A percentile compares a stretch with the other conserved stretches of the same genome.
phyloP scores from a whole-genome alignment of 1,140 invertebrate species.

The Apis mellifera region DNA sequence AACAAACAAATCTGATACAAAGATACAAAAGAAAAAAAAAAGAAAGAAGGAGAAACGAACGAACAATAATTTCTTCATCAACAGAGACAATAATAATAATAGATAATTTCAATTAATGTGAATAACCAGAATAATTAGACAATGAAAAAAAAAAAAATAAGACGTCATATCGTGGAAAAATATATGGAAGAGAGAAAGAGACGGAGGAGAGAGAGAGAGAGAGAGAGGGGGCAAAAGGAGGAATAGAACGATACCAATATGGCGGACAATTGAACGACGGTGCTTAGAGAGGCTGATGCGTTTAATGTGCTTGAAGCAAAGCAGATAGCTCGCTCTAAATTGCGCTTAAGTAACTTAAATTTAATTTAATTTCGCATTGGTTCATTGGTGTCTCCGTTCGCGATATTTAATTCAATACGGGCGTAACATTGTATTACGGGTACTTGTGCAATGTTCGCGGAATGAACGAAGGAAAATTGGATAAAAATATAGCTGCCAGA shows the following conservation, averaged over 20 bases:
- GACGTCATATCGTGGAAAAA: not conserved
- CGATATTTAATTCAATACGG: constrained; percentile 49
- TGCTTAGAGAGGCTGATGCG: constrained; percentile 34
- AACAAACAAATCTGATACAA: too few species aligned
- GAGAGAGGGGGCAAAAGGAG: not conserved
- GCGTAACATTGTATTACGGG: constrained; percentile 42
- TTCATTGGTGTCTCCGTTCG: constrained; percentile 45
- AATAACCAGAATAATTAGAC: too few species aligned
- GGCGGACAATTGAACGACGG: constrained; percentile 39
- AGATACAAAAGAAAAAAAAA: not conserved
- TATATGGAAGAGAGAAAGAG: not conserved
- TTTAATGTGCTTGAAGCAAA: constrained; percentile 48
- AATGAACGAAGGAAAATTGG: constrained; percentile 19
- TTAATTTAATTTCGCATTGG: constrained; percentile 52
- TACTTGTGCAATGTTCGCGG: constrained; percentile 19
- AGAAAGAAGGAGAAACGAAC: not conserved
- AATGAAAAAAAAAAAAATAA: too few species aligned
- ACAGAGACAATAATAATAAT: too few species aligned
- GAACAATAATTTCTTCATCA: too few species aligned
- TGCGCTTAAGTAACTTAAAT: constrained; percentile 51
- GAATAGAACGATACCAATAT: constrained; percentile 25
- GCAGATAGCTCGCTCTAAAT: constrained; percentile 48
- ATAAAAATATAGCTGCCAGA: constrained; percentile 8
- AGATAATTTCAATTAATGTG: too few species aligned
- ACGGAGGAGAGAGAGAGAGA: too few species aligned